A percentile compares a stretch with the other conserved stretches of the same genome.
These are phyloP conservation scores for Lethocerus indicus DNA, from an alignment of 1,140 invertebrate genomes.

Conservation along the genomic window DNA sequence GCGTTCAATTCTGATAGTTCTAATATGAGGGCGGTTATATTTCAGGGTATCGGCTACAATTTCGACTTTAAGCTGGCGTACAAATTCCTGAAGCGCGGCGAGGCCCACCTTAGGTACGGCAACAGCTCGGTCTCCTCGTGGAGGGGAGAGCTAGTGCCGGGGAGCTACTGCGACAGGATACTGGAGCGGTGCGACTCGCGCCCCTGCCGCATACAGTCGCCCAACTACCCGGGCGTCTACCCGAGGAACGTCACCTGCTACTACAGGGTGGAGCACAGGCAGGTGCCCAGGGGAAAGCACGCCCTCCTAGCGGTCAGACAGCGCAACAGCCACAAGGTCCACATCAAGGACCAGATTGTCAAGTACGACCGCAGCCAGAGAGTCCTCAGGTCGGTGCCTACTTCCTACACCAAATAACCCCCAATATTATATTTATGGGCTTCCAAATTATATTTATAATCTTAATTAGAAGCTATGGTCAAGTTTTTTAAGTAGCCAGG, in stretches of 20 bases:
- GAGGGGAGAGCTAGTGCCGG: constrained; percentile 47
- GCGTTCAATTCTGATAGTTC: too few relatives aligned
- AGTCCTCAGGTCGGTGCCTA: constrained; percentile 41
- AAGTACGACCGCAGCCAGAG: constrained; percentile 58
- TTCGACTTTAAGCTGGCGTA: constrained; percentile 70
- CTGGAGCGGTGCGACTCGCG: constrained; percentile 46
- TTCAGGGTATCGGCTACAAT: constrained; percentile 53
- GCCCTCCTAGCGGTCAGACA: constrained; percentile 54
- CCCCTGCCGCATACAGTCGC: constrained; percentile 56
- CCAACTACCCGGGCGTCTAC: constrained; percentile 74
- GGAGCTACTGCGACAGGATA: constrained; percentile 60
- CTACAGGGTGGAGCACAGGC: constrained; percentile 51
- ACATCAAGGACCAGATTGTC: constrained; percentile 59
- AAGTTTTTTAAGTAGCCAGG: too few relatives aligned
- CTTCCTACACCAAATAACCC: too few relatives aligned
- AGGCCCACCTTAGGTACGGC: constrained; percentile 57
- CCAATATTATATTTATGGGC: too few relatives aligned
- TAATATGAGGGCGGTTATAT: too few relatives aligned
- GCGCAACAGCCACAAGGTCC: constrained; percentile 55
- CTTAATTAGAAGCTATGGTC: too few relatives aligned
- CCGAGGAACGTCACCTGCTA: constrained; percentile 69
- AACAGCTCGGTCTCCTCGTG: constrained; percentile 49
- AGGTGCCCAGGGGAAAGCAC: constrained; percentile 49
- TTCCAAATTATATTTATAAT: too few relatives aligned
- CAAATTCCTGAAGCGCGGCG: constrained; percentile 55